Evolutionary conservation across 1,140 invertebrate genomes (phyloP).

Genomic region (Brachionus manjavacas): DNA sequence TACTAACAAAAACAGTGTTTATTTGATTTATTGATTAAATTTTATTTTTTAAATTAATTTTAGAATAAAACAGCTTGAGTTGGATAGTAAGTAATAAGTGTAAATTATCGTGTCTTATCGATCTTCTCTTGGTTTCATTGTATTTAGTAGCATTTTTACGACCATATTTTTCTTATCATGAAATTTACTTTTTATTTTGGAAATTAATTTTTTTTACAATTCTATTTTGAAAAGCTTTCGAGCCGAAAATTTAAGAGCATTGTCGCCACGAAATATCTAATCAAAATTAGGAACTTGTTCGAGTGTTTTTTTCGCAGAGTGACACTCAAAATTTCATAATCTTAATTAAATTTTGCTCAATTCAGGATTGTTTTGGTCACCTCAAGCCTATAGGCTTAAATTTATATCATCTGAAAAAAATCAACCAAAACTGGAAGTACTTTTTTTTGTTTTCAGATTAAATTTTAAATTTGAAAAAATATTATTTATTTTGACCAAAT

Average conservation of each 20-base stretch:
- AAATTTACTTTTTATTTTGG: neutral
- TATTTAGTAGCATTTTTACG: neutral
- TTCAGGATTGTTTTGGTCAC: neutral
- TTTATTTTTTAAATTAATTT: neutral
- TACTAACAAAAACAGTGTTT: neutral
- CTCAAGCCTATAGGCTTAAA: neutral
- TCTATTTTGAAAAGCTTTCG: neutral
- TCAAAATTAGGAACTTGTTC: neutral
- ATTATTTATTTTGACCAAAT: neutral
- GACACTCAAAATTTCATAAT: neutral
- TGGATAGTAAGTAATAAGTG: neutral
- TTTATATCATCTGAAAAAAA: neutral
- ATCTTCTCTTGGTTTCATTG: neutral
- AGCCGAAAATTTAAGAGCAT: neutral
- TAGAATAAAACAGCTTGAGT: conserved; percentile 24
- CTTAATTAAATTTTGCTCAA: neutral
- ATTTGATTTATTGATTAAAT: conserved; percentile 12
- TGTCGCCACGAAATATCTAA: neutral
- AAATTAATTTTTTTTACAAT: neutral
- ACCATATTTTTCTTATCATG: conserved; percentile 2
- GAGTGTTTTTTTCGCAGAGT: neutral
- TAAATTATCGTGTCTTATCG: neutral
- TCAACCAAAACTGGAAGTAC: too few species aligned
- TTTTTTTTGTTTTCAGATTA: neutral
- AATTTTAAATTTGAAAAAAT: neutral